phyloP scores from a whole-genome alignment of 1,140 invertebrate genomes.

The Conopomorpha cramerella region DNA sequence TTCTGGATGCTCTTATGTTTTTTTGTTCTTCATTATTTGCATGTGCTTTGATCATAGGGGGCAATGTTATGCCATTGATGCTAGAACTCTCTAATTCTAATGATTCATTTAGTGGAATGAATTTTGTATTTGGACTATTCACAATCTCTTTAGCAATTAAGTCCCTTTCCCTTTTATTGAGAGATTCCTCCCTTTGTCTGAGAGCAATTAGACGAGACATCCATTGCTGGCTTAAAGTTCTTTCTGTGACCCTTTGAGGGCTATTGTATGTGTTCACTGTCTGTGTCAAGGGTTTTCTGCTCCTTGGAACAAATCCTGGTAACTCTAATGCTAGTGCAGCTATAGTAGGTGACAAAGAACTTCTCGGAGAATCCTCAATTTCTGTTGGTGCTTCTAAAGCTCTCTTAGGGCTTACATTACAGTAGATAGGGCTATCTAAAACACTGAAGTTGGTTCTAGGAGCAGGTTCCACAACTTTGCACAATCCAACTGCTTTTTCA shows the following conservation, averaged over 20 bases:
- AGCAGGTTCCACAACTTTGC: slow-evolving; percentile 23
- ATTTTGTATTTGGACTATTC: slow-evolving; percentile 28
- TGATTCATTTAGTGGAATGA: slow-evolving; percentile 17
- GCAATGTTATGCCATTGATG: slow-evolving; percentile 47
- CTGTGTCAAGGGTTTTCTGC: slow-evolving; percentile 31
- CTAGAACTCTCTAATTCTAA: slow-evolving; percentile 6
- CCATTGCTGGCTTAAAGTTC: slow-evolving; percentile 51
- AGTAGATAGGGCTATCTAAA: slow-evolving; percentile 32
- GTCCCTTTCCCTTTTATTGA: slow-evolving; percentile 46
- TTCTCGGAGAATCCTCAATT: slow-evolving; percentile 9
- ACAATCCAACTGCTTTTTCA: slow-evolving; percentile 37
- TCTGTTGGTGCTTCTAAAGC: slow-evolving; percentile 11
- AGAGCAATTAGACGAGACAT: slow-evolving; percentile 43
- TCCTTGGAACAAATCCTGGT: slow-evolving; percentile 50
- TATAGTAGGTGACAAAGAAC: slow-evolving; percentile 39
- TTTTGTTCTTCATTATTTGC: slow-evolving; percentile 9
- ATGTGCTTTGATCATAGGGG: slow-evolving; percentile 31
- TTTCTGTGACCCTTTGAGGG: slow-evolving; percentile 41
- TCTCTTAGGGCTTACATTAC: slow-evolving; percentile 26
- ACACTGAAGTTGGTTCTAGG: slow-evolving; percentile 21
- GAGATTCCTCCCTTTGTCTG: slow-evolving; percentile 42
- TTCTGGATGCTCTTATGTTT: slow-evolving; percentile 14
- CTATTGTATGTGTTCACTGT: slow-evolving; percentile 23
- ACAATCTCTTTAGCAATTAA: slow-evolving; percentile 48
- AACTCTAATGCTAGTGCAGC: slow-evolving; percentile 48